phyloP scores from a whole-genome alignment of 1,140 invertebrate species.

The Hesperophylax magnus region DNA sequence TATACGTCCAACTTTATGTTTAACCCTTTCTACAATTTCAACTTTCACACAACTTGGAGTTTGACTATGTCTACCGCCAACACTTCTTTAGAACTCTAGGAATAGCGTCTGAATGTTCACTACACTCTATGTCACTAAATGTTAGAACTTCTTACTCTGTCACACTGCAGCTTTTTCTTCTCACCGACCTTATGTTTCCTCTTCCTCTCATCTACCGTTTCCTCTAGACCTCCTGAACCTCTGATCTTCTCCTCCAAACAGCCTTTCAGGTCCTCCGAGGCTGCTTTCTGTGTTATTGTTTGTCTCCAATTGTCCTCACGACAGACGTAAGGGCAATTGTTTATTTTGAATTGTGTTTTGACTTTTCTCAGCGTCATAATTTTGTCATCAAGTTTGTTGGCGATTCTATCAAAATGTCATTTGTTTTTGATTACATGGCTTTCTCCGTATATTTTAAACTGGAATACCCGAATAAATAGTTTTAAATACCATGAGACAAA shows the following conservation, averaged over 20 bases:
- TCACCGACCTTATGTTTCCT: slow-evolving; percentile 43
- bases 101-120: not conserved
- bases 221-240: slow-evolving; percentile 18
- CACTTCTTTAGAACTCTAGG: slow-evolving; percentile 11
- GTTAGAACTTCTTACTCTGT: slow-evolving; percentile 37
- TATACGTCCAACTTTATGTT: no score
- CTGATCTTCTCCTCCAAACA: slow-evolving; percentile 22
- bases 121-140: slow-evolving; percentile 24
- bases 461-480: no score
- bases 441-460: no score
- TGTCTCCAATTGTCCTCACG: not conserved
- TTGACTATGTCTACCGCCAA: not conserved
- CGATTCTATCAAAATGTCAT: no score
- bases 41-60: not conserved
- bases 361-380: slow-evolving; percentile 16
- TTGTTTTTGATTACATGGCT: no score
- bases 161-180: slow-evolving; percentile 51
- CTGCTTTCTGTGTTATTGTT: slow-evolving; percentile 25
- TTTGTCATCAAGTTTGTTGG: not conserved
- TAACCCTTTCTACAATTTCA: not conserved
- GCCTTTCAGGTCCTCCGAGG: slow-evolving; percentile 13
- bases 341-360: not conserved
- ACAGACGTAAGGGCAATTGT: no score
- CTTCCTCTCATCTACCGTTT: not conserved
- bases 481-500: no score